Percentiles rank a stretch among this genome's conserved stretches.
phyloP scores from a whole-genome alignment of 2,888 invertebrate genomes.

The Uloborus plumipes region DNA sequence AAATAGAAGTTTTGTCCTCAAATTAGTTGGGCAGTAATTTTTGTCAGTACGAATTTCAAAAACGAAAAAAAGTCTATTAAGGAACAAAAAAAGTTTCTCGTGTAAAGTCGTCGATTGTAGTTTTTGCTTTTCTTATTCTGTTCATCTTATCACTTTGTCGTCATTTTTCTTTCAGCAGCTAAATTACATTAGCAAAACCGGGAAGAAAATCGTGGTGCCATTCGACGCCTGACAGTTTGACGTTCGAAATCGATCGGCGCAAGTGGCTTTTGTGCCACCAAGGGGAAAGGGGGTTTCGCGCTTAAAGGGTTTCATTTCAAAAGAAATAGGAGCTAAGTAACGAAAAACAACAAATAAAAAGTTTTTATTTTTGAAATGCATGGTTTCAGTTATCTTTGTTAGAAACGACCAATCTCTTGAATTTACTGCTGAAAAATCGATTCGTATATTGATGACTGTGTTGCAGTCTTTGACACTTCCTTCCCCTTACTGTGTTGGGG shows the following conservation, averaged over 20 bases:
- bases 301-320: constrained; percentile 53
- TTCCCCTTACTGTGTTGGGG: constrained; percentile 14
- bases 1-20: too few relatives aligned
- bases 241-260: constrained; percentile 42
- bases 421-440: constrained; percentile 36
- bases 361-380: constrained; percentile 59
- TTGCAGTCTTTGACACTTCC: constrained; percentile 46
- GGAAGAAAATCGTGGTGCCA: constrained; percentile 47
- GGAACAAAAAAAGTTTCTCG: too few relatives aligned
- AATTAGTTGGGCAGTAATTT: too few relatives aligned
- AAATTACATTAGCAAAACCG: constrained; percentile 59
- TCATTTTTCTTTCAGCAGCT: constrained; percentile 49
- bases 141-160: constrained; percentile 44
- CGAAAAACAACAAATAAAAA: constrained; percentile 53
- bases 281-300: constrained; percentile 22
- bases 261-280: constrained; percentile 18
- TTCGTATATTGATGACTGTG: constrained; percentile 44
- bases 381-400: constrained; percentile 55
- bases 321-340: constrained; percentile 54
- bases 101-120: constrained; percentile 36
- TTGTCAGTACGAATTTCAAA: too few relatives aligned
- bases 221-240: constrained; percentile 57
- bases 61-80: too few relatives aligned
- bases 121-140: not conserved
- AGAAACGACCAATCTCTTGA: constrained; percentile 42